Conservation (phyloP, 2,888 invertebrate genomes). For the Trileptium ribeirensis region DNA sequence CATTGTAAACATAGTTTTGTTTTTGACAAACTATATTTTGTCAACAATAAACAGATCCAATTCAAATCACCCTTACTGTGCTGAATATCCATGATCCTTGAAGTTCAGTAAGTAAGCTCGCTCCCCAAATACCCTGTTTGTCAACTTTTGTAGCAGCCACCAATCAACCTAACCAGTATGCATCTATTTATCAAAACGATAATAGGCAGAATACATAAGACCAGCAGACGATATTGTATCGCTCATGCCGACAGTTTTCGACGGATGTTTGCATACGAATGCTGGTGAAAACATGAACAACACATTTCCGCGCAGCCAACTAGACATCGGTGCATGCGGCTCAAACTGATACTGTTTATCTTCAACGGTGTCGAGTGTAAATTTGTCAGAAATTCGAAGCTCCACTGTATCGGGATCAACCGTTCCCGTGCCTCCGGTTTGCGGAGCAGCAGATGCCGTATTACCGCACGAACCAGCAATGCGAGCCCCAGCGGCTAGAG, state of each 20-base stretch:
- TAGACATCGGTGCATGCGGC: conserved; percentile 43
- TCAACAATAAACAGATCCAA: too few relatives aligned
- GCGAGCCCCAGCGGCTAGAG: conserved; percentile 55
- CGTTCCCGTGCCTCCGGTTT: conserved; percentile 34
- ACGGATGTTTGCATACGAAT: conserved; percentile 54
- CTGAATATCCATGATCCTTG: too few relatives aligned
- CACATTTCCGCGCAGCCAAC: conserved; percentile 52
- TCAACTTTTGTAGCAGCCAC: too few relatives aligned
- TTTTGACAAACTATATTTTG: too few relatives aligned
- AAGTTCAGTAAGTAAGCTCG: too few relatives aligned
- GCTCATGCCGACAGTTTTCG: conserved; percentile 56
- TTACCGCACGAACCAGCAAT: conserved; percentile 54
- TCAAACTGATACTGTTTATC: conserved; percentile 46
- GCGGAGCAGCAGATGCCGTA: conserved; percentile 53
- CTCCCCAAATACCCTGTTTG: too few relatives aligned
- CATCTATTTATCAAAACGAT: conserved; percentile 34
- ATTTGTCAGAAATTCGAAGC: conserved; percentile 50
- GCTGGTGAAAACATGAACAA: conserved; percentile 55
- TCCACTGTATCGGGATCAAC: conserved; percentile 49
- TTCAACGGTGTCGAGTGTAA: conserved; percentile 47
- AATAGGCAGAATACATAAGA: conserved; percentile 53
- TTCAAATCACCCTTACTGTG: too few relatives aligned
- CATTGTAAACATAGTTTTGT: too few relatives aligned
- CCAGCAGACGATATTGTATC: conserved; percentile 56
- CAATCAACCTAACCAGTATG: too few relatives aligned